Conservation (phyloP, 1,140 invertebrate genomes). For the Anthonomus grandis region DNA sequence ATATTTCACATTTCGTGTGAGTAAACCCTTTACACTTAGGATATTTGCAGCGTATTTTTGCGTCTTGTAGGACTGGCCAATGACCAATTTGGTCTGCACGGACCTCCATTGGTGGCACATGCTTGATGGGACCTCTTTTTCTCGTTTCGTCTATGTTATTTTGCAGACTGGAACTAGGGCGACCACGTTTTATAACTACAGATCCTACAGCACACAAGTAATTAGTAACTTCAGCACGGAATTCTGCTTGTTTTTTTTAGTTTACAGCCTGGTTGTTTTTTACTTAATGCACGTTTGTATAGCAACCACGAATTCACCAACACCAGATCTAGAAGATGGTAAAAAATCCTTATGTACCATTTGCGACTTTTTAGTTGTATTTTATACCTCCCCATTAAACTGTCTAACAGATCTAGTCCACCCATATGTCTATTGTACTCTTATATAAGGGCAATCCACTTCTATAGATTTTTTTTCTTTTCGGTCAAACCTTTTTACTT, state of each 20-base stretch:
- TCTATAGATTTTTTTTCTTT: conserved; percentile 24
- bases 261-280: conserved; percentile 12
- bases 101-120: conserved; percentile 11
- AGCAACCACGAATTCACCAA: conserved; percentile 35
- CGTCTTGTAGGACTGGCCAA: conserved; percentile 7
- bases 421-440: conserved; percentile 28
- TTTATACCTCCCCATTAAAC: conserved; percentile 48
- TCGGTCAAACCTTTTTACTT: conserved; percentile 20
- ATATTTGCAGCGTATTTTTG: conserved; percentile 9
- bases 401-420: conserved; percentile 47
- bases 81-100: conserved; percentile 14
- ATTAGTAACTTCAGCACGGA: conserved; percentile 25
- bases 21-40: conserved; percentile 16
- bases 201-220: conserved; percentile 9
- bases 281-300: conserved; percentile 11
- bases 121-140: conserved; percentile 1
- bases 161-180: no score
- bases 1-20: conserved; percentile 26
- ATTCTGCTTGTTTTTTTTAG: conserved; percentile 18
- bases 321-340: conserved; percentile 35
- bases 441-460: conserved; percentile 17
- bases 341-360: conserved; percentile 39
- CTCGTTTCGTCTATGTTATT: no score
- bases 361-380: conserved; percentile 46
- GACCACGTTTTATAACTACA: no score